phyloP scores from a whole-genome alignment of 92 coral and sea anemone species.

The Anthopleura xanthogrammica region DNA sequence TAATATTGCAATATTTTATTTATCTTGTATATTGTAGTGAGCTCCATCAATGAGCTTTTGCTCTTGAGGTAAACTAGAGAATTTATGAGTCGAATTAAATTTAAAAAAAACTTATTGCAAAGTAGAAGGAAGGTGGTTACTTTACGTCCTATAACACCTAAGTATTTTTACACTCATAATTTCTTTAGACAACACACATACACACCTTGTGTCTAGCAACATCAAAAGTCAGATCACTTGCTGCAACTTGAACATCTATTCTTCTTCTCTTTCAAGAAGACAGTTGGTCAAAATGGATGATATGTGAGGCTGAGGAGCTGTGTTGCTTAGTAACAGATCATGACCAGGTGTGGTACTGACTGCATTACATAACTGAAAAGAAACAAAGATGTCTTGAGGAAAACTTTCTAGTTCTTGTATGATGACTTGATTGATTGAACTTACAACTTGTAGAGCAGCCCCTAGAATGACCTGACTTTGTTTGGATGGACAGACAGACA shows the following conservation, averaged over 20 bases:
- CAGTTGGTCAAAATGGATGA: conserved; percentile 51
- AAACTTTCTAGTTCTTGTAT: background rate
- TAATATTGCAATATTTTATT: too few relatives aligned
- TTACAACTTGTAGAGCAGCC: background rate
- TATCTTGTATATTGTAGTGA: too few relatives aligned
- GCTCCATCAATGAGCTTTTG: too few relatives aligned
- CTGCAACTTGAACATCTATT: conserved; percentile 33
- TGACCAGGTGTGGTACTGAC: conserved; percentile 64
- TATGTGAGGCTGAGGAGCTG: conserved; percentile 19
- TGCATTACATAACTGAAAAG: conserved; percentile 63
- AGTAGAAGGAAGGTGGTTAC: too few relatives aligned
- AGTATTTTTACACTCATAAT: too few relatives aligned
- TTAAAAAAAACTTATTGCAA: too few relatives aligned
- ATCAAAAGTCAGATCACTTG: conserved; percentile 73
- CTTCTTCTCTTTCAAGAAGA: conserved; percentile 55
- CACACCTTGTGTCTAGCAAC: conserved; percentile 79
- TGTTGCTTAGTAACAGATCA: conserved; percentile 43
- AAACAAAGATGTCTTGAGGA: background rate
- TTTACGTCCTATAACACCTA: too few relatives aligned
- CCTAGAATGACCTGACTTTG: conserved; percentile 3
- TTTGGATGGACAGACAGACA: conserved; percentile 15
- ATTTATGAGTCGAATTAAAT: too few relatives aligned
- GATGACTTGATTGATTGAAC: background rate
- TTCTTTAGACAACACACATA: background rate
- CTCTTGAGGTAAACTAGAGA: too few relatives aligned